phyloP scores from a whole-genome alignment of 1,140 invertebrate genomes.

The Papilio dardanus region DNA sequence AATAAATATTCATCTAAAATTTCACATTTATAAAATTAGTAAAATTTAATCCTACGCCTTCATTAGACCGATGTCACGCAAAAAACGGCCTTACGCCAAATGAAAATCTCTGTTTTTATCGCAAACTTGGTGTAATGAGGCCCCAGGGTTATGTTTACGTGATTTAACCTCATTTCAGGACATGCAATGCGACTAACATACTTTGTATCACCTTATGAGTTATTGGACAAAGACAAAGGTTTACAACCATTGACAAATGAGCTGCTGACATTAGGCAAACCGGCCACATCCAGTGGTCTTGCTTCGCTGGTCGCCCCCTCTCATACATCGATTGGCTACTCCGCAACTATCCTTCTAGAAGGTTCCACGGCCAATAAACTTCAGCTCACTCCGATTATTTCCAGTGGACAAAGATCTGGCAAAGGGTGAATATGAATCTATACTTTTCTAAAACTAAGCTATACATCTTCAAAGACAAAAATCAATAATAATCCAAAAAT shows the following conservation, averaged over 20 bases:
- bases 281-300: conserved; percentile 55
- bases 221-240: conserved; percentile 90
- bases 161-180: no score
- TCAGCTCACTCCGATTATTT: conserved; percentile 91
- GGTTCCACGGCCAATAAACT: conserved; percentile 94
- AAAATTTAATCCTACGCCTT: no score
- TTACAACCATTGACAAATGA: conserved; percentile 90
- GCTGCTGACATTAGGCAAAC: conserved; percentile 82
- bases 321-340: conserved; percentile 87
- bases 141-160: no score
- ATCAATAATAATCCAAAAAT: no score
- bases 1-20: no score
- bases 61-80: no score
- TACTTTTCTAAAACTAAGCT: no score
- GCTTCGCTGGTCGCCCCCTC: conserved; percentile 60
- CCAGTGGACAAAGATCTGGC: conserved; percentile 87
- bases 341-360: conserved; percentile 95
- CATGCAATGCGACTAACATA: conserved; percentile 97
- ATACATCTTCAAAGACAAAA: no score
- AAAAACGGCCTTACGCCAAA: no score
- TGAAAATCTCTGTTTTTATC: no score
- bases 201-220: conserved; percentile 97
- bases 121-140: no score
- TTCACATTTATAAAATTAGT: no score
- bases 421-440: conserved; percentile 87